Base-by-base conservation (phyloP, 2,797 vertebrate species). In the Acanthopagrus latus region DNA sequence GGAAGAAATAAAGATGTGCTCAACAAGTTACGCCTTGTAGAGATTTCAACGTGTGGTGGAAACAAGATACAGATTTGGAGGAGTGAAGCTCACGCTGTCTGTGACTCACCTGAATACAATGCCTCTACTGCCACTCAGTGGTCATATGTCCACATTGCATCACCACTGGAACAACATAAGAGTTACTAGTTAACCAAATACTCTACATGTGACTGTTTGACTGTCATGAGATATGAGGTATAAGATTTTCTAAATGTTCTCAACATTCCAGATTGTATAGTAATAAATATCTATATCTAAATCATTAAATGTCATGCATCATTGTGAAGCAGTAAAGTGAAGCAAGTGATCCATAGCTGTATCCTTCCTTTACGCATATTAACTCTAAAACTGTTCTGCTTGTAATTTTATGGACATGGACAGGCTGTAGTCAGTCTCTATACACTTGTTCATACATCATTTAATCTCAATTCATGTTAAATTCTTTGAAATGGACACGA, bases 41-140 rank as follows among this genome's bases (percentile, higher is more conserved):
- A 82, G 21, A 75, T 20, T 57, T 55, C 11, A 80, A 18, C 46
- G n/a, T 23, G 18, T 60, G 56, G 16, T 43, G 50, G 43, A 71
- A 80, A 50, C 16, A 25, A 52, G 54, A 63, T 70, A 73, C 43
- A 47, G 14, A 47, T 20, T 66, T 48, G 6, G 17, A 55, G 9
- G 11, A 57, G 56, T 21, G 33, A 56, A 46, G 14, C 8, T 1
- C 9, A 48, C 57, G 11, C 7, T 4, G 0, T 41, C 4, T 46
- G 12, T 11, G 13, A 18, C 29, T 75, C 4, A 41, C 2, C 11
- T 69, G 23, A 77, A 75, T 44, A 21, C 14, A 58, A 64, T 59
- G 84, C 46, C 74, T 86, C 69, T 87, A 83, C 91, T 87, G 54
- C 89, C 91, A 29, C 76, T 57, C 16, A 71, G 83, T 93, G 93